phyloP scores from a whole-genome alignment of 2,797 vertebrate species.

The Acanthiza pusilla region DNA sequence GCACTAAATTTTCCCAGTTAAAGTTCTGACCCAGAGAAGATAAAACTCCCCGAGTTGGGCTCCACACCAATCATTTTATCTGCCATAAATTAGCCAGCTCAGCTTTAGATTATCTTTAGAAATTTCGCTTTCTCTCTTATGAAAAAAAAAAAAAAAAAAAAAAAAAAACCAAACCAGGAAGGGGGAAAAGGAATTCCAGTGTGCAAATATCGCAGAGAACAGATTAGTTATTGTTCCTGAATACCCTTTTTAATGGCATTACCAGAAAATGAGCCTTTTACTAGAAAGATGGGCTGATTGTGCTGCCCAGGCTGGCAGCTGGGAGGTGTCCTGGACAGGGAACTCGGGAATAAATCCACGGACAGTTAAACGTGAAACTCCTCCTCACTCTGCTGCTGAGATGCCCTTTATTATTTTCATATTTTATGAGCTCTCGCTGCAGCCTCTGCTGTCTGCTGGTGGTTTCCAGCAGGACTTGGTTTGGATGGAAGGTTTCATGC shows the following conservation, averaged over 20 bases:
- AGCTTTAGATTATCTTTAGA: neutral
- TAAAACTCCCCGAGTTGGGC: neutral
- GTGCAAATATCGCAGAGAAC: constrained; percentile 30
- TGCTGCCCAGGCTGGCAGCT: constrained; percentile 34
- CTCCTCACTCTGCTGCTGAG: neutral
- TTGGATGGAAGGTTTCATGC: neutral
- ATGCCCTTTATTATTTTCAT: neutral
- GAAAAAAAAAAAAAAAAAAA: neutral
- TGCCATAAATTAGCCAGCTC: neutral
- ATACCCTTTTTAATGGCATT: constrained; percentile 37
- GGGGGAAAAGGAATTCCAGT: neutral
- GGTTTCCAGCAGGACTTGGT: neutral
- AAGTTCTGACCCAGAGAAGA: neutral
- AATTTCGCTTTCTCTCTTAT: neutral
- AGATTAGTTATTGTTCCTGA: constrained; percentile 50
- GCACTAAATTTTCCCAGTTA: neutral
- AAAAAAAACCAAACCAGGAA: neutral
- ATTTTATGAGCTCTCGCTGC: neutral
- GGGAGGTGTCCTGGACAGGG: constrained; percentile 35
- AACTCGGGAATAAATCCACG: neutral
- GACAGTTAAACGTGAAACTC: neutral
- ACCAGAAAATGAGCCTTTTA: constrained; percentile 27
- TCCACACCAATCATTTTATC: neutral
- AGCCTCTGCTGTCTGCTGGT: neutral
- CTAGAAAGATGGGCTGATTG: constrained; percentile 52